Conservation (phyloP, 2,888 invertebrate genomes). For the Drosophila diplacantha region DNA sequence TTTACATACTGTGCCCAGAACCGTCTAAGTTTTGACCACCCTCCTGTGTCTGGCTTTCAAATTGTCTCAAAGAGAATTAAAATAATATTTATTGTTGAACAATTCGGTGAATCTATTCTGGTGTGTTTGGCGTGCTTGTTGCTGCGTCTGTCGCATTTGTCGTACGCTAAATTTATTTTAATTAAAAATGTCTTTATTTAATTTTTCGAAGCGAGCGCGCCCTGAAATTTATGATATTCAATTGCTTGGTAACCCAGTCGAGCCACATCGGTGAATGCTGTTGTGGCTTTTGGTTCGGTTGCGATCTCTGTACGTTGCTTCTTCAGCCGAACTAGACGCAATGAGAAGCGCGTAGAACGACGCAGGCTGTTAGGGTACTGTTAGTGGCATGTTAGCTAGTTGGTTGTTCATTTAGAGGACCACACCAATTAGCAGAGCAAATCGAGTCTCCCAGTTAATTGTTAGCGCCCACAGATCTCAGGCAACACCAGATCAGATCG, state of each 20-base stretch:
- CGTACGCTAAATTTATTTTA: conserved; percentile 66
- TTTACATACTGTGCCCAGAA: conserved; percentile 27
- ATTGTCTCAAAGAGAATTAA: conserved; percentile 9
- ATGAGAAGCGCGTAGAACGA: conserved; percentile 45
- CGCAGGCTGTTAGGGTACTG: conserved; percentile 15
- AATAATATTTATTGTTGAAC: conserved; percentile 45
- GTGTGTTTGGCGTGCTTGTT: conserved; percentile 28
- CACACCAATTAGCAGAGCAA: conserved; percentile 33
- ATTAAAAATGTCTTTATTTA: conserved; percentile 57
- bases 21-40: not conserved
- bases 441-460: conserved; percentile 42
- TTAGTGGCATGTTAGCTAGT: conserved; percentile 30
- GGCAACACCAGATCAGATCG: conserved; percentile 14
- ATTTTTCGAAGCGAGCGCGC: conserved; percentile 48
- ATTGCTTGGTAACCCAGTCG: conserved; percentile 9
- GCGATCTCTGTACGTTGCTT: conserved; percentile 4
- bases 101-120: conserved; percentile 49
- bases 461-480: conserved; percentile 33
- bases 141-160: conserved; percentile 33
- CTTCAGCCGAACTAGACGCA: conserved; percentile 17
- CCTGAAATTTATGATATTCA: conserved; percentile 14
- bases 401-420: conserved; percentile 40
- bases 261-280: not conserved
- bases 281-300: conserved; percentile 13
- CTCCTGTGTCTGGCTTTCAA: not conserved